A percentile compares a stretch with the other conserved stretches of the same genome.
Evolutionary conservation across 2,888 invertebrate species (phyloP).

Genomic region (Cephalotes varians): DNA sequence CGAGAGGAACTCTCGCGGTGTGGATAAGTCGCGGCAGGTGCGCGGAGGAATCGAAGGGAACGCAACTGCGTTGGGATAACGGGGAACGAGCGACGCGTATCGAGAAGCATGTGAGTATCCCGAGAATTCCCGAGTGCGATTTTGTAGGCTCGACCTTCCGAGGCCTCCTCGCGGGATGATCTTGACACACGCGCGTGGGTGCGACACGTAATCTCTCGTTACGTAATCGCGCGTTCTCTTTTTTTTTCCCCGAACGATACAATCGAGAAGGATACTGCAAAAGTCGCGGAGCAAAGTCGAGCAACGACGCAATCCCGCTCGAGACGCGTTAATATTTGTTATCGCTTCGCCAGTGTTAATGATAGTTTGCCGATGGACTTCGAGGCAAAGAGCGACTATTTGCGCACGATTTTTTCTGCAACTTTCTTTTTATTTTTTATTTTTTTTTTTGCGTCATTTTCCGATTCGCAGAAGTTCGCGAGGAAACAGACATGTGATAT

Average conservation of each 20-base stretch:
- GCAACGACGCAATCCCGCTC: too few species aligned
- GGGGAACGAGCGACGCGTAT: neutral
- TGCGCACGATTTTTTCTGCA: neutral
- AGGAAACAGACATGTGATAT: neutral
- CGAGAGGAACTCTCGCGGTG: neutral
- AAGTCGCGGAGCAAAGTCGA: neutral
- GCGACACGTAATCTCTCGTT: constrained; percentile 16
- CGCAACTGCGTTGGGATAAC: neutral
- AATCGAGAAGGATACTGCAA: neutral
- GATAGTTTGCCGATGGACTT: neutral
- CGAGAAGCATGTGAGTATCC: constrained; percentile 39
- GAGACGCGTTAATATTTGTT: neutral
- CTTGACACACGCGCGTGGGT: constrained; percentile 44
- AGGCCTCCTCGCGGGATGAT: constrained; percentile 5
- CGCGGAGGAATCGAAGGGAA: neutral
- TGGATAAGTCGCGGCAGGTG: constrained; percentile 37
- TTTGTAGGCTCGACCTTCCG: neutral
- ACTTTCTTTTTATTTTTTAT: neutral
- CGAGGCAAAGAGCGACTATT: too few species aligned
- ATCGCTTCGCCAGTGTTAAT: neutral
- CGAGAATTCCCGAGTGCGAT: constrained; percentile 17
- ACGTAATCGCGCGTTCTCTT: constrained; percentile 13
- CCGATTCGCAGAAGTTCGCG: neutral
- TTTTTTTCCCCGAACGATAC: neutral
- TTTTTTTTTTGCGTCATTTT: neutral